Evolutionary conservation across 1,140 invertebrate species (phyloP), one percentile per base, ranked within the genome.

Genomic region (Phymastichus coffea): DNA sequence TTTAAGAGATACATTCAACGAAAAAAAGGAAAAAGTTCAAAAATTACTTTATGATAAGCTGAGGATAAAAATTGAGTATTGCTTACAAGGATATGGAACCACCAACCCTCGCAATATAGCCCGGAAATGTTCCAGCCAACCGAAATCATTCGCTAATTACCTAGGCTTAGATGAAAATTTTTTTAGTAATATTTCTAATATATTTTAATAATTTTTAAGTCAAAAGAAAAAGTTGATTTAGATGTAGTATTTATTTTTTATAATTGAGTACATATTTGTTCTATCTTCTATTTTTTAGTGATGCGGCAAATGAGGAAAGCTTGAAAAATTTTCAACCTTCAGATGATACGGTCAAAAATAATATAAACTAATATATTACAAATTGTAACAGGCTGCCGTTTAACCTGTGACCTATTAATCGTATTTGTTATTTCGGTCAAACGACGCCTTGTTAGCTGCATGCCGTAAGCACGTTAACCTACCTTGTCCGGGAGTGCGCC

Each of bases 1-100:
- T 51, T 35, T 20, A 19, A 49, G 17, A 40, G 49, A 26, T 12
- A 19, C 19, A 40, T 53, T 38, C 14, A 15, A 53, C 2, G 7
- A 23, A 6, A 15, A 17, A 25, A 54, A 54, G 19, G 12, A 19
- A 30, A 17, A 28, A 22, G 25, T 54, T 20, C 38, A 54, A 14
- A 43, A 30, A 28, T 25, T 25, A 20, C 3, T 54, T 1, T 41
- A 38, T 54, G 38, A 54, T 30, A 25, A 28, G 10, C 22, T 53
- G 22, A 35, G 37, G 15, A 8, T 40, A 23, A 40, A 15, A 40
- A 22, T 41, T 26, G 23, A 41, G 23, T 26, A 35, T n/a, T n/a
- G n/a, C n/a, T 28, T 53, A 33, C 51, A 53, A 38, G 49, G 51
- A 23, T 17, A 53, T 20, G 37, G 37, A 25, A 53, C 37, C 19